phyloP scores from a whole-genome alignment of 1,140 invertebrate genomes.

The Himalopsyche phryganea region DNA sequence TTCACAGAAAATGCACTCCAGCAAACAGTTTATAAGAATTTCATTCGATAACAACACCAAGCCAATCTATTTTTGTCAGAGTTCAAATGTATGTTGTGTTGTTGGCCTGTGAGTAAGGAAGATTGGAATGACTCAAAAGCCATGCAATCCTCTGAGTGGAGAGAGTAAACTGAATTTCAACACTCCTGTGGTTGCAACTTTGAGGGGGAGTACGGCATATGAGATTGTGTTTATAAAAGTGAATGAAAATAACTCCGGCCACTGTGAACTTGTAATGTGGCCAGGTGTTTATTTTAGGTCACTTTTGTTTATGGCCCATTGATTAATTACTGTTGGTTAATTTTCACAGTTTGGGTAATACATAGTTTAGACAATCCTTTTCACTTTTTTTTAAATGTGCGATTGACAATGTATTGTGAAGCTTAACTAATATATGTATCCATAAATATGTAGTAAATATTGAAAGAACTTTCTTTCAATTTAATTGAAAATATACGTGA shows the following conservation, averaged over 20 bases:
- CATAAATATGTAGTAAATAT: no score
- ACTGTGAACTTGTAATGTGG: no score
- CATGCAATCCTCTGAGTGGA: constrained; percentile 29
- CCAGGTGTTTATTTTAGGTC: no score
- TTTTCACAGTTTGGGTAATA: no score
- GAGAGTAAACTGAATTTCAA: constrained; percentile 23
- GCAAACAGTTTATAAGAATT: not conserved
- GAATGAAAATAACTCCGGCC: no score
- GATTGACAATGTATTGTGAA: no score
- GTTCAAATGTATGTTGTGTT: constrained; percentile 9
- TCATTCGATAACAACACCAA: not conserved
- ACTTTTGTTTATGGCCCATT: no score
- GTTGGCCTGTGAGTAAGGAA: constrained; percentile 30
- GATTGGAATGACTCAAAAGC: constrained; percentile 31
- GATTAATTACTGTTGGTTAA: no score
- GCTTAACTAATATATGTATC: no score
- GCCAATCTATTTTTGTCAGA: constrained; percentile 1
- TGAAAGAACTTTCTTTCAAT: no score
- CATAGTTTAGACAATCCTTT: no score
- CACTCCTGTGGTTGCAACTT: constrained; percentile 19
- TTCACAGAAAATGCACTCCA: not conserved
- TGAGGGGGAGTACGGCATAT: constrained; percentile 20
- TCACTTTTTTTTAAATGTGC: not conserved
- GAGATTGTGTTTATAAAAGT: not conserved
- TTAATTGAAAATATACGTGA: no score